Evolutionary conservation across 2,888 invertebrate genomes (phyloP).

Genomic region (Smittia aterrima): DNA sequence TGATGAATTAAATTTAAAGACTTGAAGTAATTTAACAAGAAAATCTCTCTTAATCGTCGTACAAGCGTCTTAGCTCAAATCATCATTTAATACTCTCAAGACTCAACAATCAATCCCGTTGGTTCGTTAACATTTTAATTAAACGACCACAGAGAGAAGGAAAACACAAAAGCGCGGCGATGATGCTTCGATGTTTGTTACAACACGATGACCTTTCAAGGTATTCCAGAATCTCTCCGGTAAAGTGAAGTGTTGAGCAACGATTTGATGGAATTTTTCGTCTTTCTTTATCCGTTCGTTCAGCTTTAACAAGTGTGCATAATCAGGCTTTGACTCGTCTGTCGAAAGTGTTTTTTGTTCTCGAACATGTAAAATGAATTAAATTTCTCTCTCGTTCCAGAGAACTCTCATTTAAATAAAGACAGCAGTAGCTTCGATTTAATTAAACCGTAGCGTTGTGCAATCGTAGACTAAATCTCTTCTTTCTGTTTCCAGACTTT

Average conservation of each 20-base stretch:
- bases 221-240: constrained; percentile 19
- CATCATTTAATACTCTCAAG: no score
- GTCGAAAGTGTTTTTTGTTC: neutral
- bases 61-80: no score
- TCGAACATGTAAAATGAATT: neutral
- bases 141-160: no score
- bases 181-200: neutral
- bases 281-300: constrained; percentile 6
- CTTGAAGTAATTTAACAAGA: no score
- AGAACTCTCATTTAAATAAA: neutral
- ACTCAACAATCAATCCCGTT: no score
- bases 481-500: constrained; percentile 18
- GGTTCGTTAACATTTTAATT: no score
- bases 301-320: constrained; percentile 10
- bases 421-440: constrained; percentile 4
- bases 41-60: no score
- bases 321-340: neutral
- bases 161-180: no score
- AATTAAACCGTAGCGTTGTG: constrained; percentile 35
- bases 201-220: constrained; percentile 40
- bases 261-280: constrained; percentile 34
- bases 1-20: no score
- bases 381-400: neutral
- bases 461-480: constrained; percentile 16
- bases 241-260: neutral